Percentiles rank a stretch among this genome's conserved stretches.
phyloP scores from a whole-genome alignment of 2,888 invertebrate genomes.

The Galerucella pusilla region DNA sequence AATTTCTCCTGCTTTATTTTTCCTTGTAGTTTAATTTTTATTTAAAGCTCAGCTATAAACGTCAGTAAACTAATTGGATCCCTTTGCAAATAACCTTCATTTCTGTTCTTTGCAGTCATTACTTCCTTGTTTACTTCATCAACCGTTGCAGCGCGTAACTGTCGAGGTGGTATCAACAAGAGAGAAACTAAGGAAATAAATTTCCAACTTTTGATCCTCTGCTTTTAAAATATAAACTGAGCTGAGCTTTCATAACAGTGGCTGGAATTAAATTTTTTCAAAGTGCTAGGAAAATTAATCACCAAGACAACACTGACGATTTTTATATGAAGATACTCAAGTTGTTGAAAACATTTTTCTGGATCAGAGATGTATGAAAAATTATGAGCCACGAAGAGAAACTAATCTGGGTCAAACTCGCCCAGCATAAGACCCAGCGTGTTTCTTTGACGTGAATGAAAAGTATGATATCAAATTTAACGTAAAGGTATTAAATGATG shows the following conservation, averaged over 20 bases:
- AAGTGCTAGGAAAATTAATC: not conserved
- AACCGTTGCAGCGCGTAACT: conserved; percentile 1
- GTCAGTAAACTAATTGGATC: conserved; percentile 28
- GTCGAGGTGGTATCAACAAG: not conserved
- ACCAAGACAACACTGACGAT: not conserved
- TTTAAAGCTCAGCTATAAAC: conserved; percentile 28
- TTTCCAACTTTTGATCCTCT: not conserved
- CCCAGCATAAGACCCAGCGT: no score
- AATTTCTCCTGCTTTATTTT: not conserved
- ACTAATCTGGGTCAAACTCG: no score
- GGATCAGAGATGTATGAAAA: no score
- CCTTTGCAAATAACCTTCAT: conserved; percentile 14
- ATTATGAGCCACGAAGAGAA: no score
- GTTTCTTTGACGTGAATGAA: no score
- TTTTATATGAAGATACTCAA: no score
- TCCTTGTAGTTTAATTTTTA: conserved; percentile 6
- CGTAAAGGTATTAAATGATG: no score
- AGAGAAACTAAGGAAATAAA: conserved; percentile 9
- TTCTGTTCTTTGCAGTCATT: conserved; percentile 23
- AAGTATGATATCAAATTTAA: no score
- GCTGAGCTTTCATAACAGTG: not conserved
- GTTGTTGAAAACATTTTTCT: no score
- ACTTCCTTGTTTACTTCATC: conserved; percentile 27
- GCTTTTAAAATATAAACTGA: not conserved
- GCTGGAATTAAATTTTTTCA: not conserved